These are phyloP conservation scores for Asbolus verrucosus DNA, from an alignment of 1,140 invertebrate species.

Conservation along the genomic window DNA sequence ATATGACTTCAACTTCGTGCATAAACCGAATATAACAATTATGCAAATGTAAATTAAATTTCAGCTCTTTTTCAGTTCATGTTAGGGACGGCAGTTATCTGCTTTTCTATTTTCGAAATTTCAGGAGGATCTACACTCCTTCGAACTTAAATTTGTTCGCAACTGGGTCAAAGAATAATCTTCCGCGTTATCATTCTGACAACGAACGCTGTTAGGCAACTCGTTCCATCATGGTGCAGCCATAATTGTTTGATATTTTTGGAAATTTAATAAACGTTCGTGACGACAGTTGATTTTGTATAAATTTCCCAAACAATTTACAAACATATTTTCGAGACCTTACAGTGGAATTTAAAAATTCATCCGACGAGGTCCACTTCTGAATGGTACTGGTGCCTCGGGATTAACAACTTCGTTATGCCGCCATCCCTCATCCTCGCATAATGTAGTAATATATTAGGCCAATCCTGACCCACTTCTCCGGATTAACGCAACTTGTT, in stretches of 20 bases:
- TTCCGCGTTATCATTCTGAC: neutral
- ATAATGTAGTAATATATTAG: conserved; percentile 12
- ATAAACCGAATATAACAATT: too few species aligned
- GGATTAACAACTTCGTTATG: conserved; percentile 16
- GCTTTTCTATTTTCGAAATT: too few species aligned
- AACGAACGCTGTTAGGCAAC: neutral
- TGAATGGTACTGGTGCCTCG: too few species aligned
- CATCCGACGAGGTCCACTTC: neutral
- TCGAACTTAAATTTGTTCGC: too few species aligned
- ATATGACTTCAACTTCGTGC: too few species aligned
- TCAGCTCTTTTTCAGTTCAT: too few species aligned
- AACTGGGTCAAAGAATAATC: too few species aligned
- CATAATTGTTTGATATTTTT: neutral
- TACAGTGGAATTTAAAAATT: neutral
- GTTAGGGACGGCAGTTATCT: too few species aligned
- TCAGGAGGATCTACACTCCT: too few species aligned
- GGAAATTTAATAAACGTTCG: conserved; percentile 1
- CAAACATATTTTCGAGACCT: neutral
- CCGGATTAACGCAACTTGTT: conserved; percentile 38
- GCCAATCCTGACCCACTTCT: conserved; percentile 12
- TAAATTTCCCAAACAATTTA: conserved; percentile 7
- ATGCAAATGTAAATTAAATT: too few species aligned
- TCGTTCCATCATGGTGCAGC: neutral
- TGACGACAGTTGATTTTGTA: neutral
- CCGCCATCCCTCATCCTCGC: conserved; percentile 28